phyloP scores from a whole-genome alignment of 2,113 vertebrate genomes.

The Corydoras sp. region DNA sequence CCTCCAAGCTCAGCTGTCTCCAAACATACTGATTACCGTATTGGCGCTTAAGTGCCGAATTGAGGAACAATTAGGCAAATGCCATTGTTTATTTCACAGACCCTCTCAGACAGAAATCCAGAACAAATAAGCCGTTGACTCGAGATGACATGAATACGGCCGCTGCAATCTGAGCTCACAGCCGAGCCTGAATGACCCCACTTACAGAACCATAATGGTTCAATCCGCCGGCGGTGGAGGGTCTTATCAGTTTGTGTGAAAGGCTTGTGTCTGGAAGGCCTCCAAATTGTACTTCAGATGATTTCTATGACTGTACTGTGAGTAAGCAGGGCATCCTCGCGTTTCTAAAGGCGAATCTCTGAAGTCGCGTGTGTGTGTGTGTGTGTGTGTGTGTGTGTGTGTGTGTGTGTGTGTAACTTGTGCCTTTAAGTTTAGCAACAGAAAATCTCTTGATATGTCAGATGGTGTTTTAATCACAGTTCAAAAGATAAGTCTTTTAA shows the following conservation, averaged over 20 bases:
- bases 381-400: too few species aligned
- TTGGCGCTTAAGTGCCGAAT: conserved; percentile 3
- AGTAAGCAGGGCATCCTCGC: not conserved
- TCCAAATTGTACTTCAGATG: not conserved
- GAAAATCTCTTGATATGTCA: too few species aligned
- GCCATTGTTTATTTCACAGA: conserved; percentile 18
- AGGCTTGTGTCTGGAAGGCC: not conserved
- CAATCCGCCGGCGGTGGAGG: not conserved
- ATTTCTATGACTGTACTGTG: conserved; percentile 4
- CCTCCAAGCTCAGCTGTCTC: conserved; percentile 1
- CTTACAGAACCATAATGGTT: not conserved
- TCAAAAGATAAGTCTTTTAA: too few species aligned
- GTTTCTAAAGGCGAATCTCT: too few species aligned
- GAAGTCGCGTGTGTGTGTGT: too few species aligned
- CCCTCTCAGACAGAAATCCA: not conserved
- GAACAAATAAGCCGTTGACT: conserved; percentile 3
- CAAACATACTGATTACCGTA: not conserved
- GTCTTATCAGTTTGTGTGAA: not conserved
- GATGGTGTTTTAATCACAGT: too few species aligned
- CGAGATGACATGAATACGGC: not conserved
- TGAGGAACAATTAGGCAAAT: conserved; percentile 1
- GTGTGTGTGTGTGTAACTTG: too few species aligned
- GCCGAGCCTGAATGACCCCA: not conserved
- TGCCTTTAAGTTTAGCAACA: too few species aligned
- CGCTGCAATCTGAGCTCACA: not conserved